phyloP scores from a whole-genome alignment of 2,113 vertebrate species.

The Collichthys lucidus region DNA sequence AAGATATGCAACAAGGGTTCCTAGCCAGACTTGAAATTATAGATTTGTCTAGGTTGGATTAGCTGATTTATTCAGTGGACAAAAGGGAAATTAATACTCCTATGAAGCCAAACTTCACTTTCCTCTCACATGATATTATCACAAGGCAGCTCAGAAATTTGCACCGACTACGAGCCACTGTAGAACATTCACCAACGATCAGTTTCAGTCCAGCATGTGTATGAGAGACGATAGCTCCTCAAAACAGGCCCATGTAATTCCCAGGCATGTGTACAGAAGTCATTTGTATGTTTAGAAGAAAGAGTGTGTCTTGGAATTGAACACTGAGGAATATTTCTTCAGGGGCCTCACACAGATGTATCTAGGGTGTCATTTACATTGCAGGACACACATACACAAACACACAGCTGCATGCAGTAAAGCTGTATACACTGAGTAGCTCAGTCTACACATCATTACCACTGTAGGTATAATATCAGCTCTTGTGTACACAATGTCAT shows the following conservation, averaged over 20 bases:
- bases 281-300: conserved; percentile 18
- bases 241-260: conserved; percentile 18
- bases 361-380: background rate
- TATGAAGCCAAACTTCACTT: background rate
- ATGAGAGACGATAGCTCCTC: background rate
- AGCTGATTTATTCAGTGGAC: background rate
- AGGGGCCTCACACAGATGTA: background rate
- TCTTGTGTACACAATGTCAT: conserved; percentile 15
- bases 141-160: background rate
- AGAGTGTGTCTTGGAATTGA: background rate
- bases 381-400: conserved; percentile 8
- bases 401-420: background rate
- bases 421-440: conserved; percentile 4
- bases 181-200: background rate
- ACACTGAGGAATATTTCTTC: conserved; percentile 5
- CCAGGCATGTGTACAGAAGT: conserved; percentile 21
- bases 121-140: background rate
- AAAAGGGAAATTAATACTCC: background rate
- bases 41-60: background rate
- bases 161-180: background rate
- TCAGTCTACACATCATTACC: conserved; percentile 1
- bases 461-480: conserved; percentile 8
- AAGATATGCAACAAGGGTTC: background rate
- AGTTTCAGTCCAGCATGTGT: background rate
- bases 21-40: too few relatives aligned